A percentile compares a stretch with the other conserved stretches of the same genome.
phyloP scores from a whole-genome alignment of 2,888 invertebrate species.

The Plebejus argus region DNA sequence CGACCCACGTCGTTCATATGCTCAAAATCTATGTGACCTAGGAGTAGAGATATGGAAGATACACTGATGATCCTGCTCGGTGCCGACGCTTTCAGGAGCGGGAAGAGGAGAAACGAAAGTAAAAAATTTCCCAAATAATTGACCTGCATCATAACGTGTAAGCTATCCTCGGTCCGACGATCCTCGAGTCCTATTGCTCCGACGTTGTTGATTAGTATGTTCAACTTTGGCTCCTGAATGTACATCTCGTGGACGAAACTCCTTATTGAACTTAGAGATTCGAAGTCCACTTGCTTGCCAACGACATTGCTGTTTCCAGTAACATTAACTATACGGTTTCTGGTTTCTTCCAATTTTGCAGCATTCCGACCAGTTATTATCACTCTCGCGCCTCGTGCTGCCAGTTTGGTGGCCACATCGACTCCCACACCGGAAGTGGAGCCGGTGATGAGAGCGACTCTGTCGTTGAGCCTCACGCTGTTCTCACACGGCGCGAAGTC shows the following conservation, averaged over 20 bases:
- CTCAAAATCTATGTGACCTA: constrained; percentile 85
- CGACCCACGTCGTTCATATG: constrained; percentile 86
- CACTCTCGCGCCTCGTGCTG: constrained; percentile 77
- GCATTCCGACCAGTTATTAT: constrained; percentile 79
- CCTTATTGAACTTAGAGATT: constrained; percentile 75
- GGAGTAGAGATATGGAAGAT: constrained; percentile 81
- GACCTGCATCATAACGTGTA: constrained; percentile 83
- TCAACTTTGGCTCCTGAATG: constrained; percentile 69
- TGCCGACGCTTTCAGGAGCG: constrained; percentile 55
- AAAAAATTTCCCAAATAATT: constrained; percentile 66
- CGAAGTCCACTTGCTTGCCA: constrained; percentile 70
- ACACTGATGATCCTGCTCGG: constrained; percentile 63
- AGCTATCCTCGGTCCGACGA: constrained; percentile 78
- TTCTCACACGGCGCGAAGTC: constrained; percentile 58
- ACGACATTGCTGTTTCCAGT: constrained; percentile 53
- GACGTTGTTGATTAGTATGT: constrained; percentile 70
- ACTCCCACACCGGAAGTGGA: constrained; percentile 63
- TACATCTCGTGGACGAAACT: constrained; percentile 80
- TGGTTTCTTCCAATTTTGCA: constrained; percentile 52
- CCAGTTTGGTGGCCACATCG: constrained; percentile 64
- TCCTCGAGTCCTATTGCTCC: constrained; percentile 67
- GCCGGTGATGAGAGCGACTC: constrained; percentile 67
- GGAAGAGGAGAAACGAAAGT: constrained; percentile 60
- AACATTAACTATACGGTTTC: constrained; percentile 48
- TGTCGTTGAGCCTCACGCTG: constrained; percentile 53